Conservation (phyloP, 2,888 invertebrate genomes). For the Athalia circularis region DNA sequence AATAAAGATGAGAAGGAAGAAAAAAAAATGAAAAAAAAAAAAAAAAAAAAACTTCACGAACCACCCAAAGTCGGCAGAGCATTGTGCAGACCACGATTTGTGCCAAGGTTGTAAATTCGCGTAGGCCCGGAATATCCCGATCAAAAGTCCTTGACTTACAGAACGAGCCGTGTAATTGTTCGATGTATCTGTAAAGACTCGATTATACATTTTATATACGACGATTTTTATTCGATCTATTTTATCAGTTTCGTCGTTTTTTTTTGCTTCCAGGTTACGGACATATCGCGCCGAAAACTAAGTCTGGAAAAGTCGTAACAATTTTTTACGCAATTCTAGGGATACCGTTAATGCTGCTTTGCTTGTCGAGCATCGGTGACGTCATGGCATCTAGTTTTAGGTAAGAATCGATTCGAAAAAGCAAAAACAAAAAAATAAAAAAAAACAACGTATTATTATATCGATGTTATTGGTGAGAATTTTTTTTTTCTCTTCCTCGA, state of each 20-base stretch:
- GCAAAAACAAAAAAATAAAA: too few relatives aligned
- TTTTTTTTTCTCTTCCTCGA: background rate
- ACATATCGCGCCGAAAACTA: constrained; percentile 95
- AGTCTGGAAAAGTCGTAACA: constrained; percentile 94
- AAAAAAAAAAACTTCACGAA: background rate
- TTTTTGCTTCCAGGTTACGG: constrained; percentile 85
- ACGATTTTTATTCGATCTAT: too few relatives aligned
- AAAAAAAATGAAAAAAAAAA: background rate
- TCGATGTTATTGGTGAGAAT: too few relatives aligned
- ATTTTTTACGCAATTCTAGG: constrained; percentile 97
- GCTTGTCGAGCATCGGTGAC: constrained; percentile 95
- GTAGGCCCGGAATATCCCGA: constrained; percentile 18
- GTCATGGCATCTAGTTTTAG: constrained; percentile 95
- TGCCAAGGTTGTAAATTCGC: constrained; percentile 41
- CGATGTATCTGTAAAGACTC: background rate
- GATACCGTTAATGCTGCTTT: constrained; percentile 95
- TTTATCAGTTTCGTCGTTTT: too few relatives aligned
- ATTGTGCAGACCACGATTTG: background rate
- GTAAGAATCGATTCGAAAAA: constrained; percentile 64
- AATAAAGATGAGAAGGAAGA: background rate
- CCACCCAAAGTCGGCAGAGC: constrained; percentile 23
- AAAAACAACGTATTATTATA: too few relatives aligned
- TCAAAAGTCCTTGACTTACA: constrained; percentile 14
- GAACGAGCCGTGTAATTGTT: background rate
- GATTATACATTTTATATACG: too few relatives aligned